A percentile compares a stretch with the other conserved stretches of the same genome.
Conservation (phyloP, 2,797 vertebrate genomes). For the Halcyon leucocephala region DNA sequence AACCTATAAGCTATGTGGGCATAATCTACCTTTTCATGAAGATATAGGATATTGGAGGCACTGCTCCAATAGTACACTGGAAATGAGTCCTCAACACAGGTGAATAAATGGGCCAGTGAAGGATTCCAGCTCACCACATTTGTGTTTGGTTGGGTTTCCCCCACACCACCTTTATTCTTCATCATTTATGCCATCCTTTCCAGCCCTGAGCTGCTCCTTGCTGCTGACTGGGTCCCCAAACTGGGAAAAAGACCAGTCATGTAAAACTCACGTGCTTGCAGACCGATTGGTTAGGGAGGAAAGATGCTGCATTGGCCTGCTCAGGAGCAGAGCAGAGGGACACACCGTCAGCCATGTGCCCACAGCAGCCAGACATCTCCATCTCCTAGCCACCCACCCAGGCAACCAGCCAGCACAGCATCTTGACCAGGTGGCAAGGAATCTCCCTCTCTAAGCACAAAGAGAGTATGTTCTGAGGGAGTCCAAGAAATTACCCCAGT, state of each 20-base stretch:
- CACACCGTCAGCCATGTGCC: fast-evolving
- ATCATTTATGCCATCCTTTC: neutral
- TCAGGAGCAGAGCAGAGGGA: fast-evolving
- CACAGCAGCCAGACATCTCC: fast-evolving
- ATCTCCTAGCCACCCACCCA: neutral
- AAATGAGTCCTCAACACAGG: neutral
- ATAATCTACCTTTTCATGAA: neutral
- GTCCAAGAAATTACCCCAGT: neutral
- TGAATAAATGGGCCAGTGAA: neutral
- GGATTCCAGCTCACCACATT: neutral
- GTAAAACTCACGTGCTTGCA: neutral
- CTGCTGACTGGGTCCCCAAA: neutral
- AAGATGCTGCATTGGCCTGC: neutral
- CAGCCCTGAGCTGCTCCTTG: neutral
- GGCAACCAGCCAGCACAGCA: neutral
- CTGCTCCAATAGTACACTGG: neutral
- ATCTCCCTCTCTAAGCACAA: neutral
- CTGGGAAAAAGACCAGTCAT: neutral
- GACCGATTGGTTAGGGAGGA: neutral
- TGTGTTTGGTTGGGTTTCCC: neutral
- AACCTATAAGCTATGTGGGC: neutral
- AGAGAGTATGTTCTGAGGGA: fast-evolving
- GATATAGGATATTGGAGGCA: neutral
- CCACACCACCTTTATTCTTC: neutral
- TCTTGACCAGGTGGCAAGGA: neutral